Conservation (phyloP, 2,888 invertebrate genomes). For the Tachina grossa region DNA sequence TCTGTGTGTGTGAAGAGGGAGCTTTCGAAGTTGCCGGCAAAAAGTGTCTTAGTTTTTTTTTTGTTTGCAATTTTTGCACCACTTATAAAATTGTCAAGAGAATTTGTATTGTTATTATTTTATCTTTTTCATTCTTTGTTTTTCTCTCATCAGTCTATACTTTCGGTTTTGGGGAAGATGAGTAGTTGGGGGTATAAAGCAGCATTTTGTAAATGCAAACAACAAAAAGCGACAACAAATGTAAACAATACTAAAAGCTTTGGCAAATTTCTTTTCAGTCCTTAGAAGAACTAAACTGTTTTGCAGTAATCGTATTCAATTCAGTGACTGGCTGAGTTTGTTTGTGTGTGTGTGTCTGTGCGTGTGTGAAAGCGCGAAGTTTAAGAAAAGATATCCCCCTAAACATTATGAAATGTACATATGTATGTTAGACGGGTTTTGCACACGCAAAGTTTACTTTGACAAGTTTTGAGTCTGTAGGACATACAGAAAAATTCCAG, state of each 20-base stretch:
- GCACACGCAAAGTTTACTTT: too few relatives aligned
- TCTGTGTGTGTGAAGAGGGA: neutral
- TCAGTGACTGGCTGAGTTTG: neutral
- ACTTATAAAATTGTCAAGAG: slow-evolving; percentile 70
- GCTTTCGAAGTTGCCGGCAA: neutral
- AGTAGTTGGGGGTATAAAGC: neutral
- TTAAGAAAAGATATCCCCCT: neutral
- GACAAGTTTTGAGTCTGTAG: too few relatives aligned
- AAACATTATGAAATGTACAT: neutral
- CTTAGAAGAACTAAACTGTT: neutral
- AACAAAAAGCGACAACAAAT: slow-evolving; percentile 68
- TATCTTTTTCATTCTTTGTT: neutral
- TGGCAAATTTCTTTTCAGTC: slow-evolving; percentile 25
- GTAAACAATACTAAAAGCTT: slow-evolving; percentile 71
- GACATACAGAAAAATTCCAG: too few relatives aligned
- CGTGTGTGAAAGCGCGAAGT: neutral
- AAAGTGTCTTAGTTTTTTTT: slow-evolving; percentile 45
- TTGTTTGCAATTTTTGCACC: slow-evolving; percentile 61
- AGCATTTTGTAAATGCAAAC: slow-evolving; percentile 65
- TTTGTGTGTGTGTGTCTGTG: neutral
- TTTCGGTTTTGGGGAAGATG: neutral
- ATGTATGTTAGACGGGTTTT: too few relatives aligned
- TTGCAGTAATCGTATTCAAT: too few relatives aligned
- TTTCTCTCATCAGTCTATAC: slow-evolving; percentile 26
- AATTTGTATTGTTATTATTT: slow-evolving; percentile 56